These are phyloP conservation scores for Apodemus agrarius DNA, from an alignment of 2,797 vertebrate species.

Conservation along the genomic window DNA sequence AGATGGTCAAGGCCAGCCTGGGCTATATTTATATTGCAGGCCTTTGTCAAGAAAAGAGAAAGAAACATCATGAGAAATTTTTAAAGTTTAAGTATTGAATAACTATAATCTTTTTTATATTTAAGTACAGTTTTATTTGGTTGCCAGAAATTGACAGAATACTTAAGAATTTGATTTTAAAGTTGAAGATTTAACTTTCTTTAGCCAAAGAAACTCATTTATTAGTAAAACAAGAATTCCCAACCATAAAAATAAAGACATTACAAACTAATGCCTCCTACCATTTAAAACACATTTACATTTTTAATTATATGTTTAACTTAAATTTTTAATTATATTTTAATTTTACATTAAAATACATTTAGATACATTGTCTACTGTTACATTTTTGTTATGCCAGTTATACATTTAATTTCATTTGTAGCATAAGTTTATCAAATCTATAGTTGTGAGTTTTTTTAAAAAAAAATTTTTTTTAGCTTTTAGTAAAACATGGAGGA, in stretches of 20 bases:
- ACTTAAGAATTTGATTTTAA: neutral
- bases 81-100: constrained; percentile 48
- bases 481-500: constrained; percentile 94
- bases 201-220: constrained; percentile 42
- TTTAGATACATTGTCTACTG: neutral
- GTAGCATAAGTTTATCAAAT: constrained; percentile 50
- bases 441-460: constrained; percentile 32
- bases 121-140: constrained; percentile 46
- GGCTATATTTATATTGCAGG: neutral
- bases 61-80: constrained; percentile 37
- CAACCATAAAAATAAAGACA: constrained; percentile 56
- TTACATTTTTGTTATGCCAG: constrained; percentile 44
- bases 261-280: constrained; percentile 36
- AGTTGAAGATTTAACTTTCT: constrained; percentile 27
- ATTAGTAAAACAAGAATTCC: constrained; percentile 52
- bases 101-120: constrained; percentile 14
- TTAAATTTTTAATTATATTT: neutral
- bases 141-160: constrained; percentile 13
- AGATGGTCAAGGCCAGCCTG: neutral
- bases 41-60: neutral
- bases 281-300: constrained; percentile 16
- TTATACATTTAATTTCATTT: constrained; percentile 42
- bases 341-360: neutral
- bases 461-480: constrained; percentile 86
- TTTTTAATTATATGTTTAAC: neutral